Base-by-base conservation (phyloP, 37 sponge, comb jelly and placozoan species). In the Beroe ovata region DNA sequence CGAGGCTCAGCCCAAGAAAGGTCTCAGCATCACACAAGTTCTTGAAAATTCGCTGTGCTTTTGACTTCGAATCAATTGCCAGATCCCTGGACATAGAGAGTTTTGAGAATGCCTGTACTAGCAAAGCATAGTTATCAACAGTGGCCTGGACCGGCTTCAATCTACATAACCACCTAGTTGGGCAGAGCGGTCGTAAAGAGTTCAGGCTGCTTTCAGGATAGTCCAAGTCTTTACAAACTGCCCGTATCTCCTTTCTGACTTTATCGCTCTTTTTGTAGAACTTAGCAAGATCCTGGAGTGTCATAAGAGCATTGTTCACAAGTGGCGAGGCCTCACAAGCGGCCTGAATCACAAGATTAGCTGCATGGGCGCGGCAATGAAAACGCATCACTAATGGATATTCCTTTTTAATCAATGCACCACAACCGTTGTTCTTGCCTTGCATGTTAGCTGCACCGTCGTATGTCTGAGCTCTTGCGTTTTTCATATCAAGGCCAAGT, bases 401-500 rank as follows among this genome's bases (percentile, higher is more conserved):
- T 18, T 69, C 62, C 29, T 30, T 6, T 60, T 88, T 64, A 33
- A 90, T 64, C 11, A 63, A 37, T 28, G 77, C 63, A 58, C 72
- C 91, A 71, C 90, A 84, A 21, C 90, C 93, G 41, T 90, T 63
- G 62, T 64, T 63, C 62, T 88, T 38, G 59, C 92, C 92, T 71
- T 90, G 92, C 92, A 92, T 93, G 58, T 91, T 94, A 25, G 90
- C 90, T 64, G 92, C 94, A 21, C 94, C 93, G 90, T 92, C 93
- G 61, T 94, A 94, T 0, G 92, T 91, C 60, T 94, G 94, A 8
- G 92, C 94, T 72, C 93, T 89, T 29, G 92, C 29, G 33, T 89
- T 91, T 40, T 39, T 89, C 22, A 63, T 91, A 38, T 94, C 72
- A 38, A 93, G 59, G 8, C 91, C 92, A 88, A 64, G 88, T 26